Base-by-base conservation (phyloP, 2,797 vertebrate species). In the Zalophus californianus region DNA sequence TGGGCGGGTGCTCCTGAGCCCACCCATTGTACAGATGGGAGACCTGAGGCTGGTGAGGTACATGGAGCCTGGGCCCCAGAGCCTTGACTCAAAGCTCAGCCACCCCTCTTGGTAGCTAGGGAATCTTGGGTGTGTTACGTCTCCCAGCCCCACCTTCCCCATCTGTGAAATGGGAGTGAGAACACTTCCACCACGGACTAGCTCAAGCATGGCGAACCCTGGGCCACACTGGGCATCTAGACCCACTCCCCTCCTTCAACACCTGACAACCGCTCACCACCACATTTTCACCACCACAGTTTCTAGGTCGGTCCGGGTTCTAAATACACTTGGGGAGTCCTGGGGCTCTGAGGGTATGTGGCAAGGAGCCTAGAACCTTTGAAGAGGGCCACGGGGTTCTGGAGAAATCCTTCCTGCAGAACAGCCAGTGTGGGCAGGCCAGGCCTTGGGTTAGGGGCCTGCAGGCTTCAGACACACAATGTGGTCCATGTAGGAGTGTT, bases 401-500 rank as follows among this genome's bases (percentile, higher is more conserved):
- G 44, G 64, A 89, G 79, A 94, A 94, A 77, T 54, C n/a, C 50
- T 41, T 85, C n/a, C 25, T 5, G 2, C 32, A 90, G 35, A 80
- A 13, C n/a, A 78, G 84, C 38, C 13, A 0, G 18, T 14, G 2
- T 25, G 60, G 52, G 79, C 18, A n/a, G 38, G 48, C 64, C 35
- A n/a, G 90, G 75, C 29, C 13, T 60, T 7, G 21, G 60, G 18
- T 32, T 7, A 7, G 13, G 41, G 60, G 15, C n/a, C n/a, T 64
- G 41, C 4, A 4, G 56, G 4, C 54, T 58, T 77, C 56, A 27
- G 52, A 70, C 58, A 27, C 9, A 29, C 52, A 38, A 3, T 3
- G 20, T 8, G 4, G 75, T 14, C 64, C 29, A 10, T 0, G 1
- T 9, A 13, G 68, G 44, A 48, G 64, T 16, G 4, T 1, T 4